Conservation (phyloP, 2,113 vertebrate genomes). For the Tychaedon coryphoeus region DNA sequence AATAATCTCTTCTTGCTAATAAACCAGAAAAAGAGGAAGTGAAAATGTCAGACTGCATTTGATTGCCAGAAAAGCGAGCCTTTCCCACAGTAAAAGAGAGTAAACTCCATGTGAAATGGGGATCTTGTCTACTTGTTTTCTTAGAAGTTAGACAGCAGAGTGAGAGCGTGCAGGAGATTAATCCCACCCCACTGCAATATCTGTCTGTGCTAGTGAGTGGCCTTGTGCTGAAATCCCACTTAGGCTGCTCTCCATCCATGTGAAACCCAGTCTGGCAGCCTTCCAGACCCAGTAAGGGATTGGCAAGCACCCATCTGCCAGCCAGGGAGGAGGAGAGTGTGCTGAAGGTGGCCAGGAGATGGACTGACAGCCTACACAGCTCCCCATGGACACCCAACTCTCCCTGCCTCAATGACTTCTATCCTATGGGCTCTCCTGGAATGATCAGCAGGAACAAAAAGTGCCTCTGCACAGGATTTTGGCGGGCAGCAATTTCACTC, state of each 20-base stretch:
- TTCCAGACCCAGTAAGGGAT: not conserved
- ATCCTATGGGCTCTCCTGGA: not conserved
- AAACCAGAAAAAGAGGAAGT: not conserved
- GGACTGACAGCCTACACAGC: not conserved
- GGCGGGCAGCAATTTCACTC: not conserved
- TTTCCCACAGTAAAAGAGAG: not conserved
- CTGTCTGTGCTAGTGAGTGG: not conserved
- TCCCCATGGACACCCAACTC: not conserved
- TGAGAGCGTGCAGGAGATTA: not conserved
- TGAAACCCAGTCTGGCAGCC: not conserved
- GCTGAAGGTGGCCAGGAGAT: not conserved
- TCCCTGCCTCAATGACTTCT: not conserved
- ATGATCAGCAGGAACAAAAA: not conserved
- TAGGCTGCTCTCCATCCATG: not conserved
- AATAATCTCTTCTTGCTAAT: not conserved
- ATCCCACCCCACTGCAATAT: not conserved
- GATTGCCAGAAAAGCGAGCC: not conserved
- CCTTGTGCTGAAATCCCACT: not conserved
- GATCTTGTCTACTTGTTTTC: not conserved
- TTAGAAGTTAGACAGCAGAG: not conserved
- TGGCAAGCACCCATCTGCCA: not conserved
- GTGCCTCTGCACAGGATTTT: not conserved
- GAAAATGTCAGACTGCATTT: not conserved
- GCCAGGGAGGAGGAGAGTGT: not conserved
- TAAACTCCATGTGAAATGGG: not conserved